Percentiles rank a stretch among this genome's conserved stretches.
Evolutionary conservation across 2,113 vertebrate genomes (phyloP).

Genomic region (Cyphomyrus discorhynchus): DNA sequence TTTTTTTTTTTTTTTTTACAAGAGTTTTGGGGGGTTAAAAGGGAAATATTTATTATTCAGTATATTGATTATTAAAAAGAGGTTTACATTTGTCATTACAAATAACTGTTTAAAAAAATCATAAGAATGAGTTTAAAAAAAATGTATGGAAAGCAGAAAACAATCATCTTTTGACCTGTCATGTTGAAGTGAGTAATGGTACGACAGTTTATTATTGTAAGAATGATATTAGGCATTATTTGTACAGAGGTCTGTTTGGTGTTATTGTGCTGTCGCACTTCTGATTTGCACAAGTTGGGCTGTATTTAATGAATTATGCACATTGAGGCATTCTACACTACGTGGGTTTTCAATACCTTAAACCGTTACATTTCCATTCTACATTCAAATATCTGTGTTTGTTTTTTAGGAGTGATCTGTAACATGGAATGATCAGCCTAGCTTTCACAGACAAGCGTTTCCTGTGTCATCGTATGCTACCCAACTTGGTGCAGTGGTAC

Average conservation of each 20-base stretch:
- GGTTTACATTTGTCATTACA: conserved; percentile 4
- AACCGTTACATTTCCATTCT: neutral
- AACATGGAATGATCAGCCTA: neutral
- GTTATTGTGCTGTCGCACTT: neutral
- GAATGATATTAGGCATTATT: neutral
- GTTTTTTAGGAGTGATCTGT: conserved; percentile 10
- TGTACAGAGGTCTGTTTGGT: conserved; percentile 11
- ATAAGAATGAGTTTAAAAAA: neutral
- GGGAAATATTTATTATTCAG: conserved; percentile 1
- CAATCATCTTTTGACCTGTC: neutral
- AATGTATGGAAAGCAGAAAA: neutral
- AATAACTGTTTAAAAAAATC: neutral
- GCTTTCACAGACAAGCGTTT: conserved; percentile 10
- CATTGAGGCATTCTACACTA: neutral
- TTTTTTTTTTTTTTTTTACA: neutral
- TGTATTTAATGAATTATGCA: neutral
- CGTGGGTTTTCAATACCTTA: neutral
- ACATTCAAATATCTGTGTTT: neutral
- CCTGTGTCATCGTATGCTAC: neutral
- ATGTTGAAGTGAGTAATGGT: neutral
- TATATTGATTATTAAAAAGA: neutral
- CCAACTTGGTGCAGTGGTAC: conserved; percentile 2
- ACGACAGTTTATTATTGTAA: neutral
- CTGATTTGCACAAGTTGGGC: neutral
- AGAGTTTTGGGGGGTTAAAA: neutral